A percentile compares a stretch with the other conserved stretches of the same genome.
These are phyloP conservation scores for Latheticus oryzae DNA, from an alignment of 2,888 invertebrate genomes.

Conservation along the genomic window DNA sequence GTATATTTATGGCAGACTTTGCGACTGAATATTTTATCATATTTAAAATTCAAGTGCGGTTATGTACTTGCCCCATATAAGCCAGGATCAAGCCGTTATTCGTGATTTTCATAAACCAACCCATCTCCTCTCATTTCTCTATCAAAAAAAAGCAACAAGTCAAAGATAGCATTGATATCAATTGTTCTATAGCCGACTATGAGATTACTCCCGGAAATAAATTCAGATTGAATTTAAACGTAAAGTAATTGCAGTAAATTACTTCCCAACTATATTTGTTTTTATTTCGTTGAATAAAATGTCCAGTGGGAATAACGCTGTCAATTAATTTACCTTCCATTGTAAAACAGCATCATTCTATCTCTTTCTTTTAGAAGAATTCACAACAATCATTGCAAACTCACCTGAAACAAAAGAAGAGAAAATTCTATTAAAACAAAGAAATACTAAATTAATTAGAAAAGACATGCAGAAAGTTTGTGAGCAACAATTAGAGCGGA, in stretches of 20 bases:
- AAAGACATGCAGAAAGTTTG: conserved; percentile 26
- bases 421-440: conserved; percentile 9
- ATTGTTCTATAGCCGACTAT: too few species aligned
- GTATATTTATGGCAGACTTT: conserved; percentile 54
- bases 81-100: too few species aligned
- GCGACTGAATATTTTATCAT: conserved; percentile 55
- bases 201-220: conserved; percentile 29
- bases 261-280: conserved; percentile 16
- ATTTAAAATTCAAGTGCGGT: conserved; percentile 31
- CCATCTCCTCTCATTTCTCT: too few species aligned
- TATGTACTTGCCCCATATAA: conserved; percentile 25
- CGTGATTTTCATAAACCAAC: too few species aligned
- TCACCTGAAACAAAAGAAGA: conserved; percentile 47
- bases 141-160: too few species aligned
- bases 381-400: conserved; percentile 35
- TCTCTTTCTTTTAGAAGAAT: conserved; percentile 16
- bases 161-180: too few species aligned
- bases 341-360: conserved; percentile 14
- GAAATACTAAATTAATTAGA: conserved; percentile 18
- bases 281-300: conserved; percentile 33
- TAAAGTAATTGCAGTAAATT: conserved; percentile 34
- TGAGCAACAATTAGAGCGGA: conserved; percentile 39
- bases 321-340: conserved; percentile 36
- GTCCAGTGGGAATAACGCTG: conserved; percentile 17
- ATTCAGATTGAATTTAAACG: conserved; percentile 35